These are phyloP conservation scores for Norana najaformis DNA, from an alignment of 2,888 invertebrate genomes.

Conservation along the genomic window DNA sequence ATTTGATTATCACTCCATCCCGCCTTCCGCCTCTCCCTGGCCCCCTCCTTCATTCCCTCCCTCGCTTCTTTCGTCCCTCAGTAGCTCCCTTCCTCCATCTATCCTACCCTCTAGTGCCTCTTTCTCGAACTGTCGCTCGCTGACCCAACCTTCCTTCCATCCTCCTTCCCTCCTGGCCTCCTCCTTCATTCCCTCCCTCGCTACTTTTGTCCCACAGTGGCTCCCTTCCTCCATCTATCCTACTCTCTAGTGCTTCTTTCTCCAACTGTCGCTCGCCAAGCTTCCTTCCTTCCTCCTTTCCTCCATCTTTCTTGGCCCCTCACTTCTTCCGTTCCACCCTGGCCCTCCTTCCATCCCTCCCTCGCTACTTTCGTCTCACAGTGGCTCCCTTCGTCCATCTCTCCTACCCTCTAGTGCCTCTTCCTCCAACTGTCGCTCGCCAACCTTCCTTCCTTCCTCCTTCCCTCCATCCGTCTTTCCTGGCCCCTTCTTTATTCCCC, in stretches of 20 bases:
- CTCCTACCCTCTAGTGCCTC: neutral
- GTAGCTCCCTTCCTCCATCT: neutral
- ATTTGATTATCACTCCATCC: no score
- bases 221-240: no score
- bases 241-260: no score
- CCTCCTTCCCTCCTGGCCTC: no score
- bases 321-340: neutral
- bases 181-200: no score
- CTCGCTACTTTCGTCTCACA: neutral
- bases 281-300: no score
- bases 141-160: no score
- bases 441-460: neutral
- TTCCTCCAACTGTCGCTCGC: neutral
- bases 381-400: neutral
- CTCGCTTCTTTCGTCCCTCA: neutral
- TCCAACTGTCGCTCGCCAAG: no score
- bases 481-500: neutral
- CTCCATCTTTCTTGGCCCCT: no score
- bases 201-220: no score
- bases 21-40: no score
- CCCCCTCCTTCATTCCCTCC: neutral
- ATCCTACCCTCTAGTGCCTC: neutral
- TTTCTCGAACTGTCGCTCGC: no score
- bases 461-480: neutral
- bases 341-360: neutral